Evolutionary conservation across 2,888 invertebrate species (phyloP).

Genomic region (Eumacrocentrus americanus): DNA sequence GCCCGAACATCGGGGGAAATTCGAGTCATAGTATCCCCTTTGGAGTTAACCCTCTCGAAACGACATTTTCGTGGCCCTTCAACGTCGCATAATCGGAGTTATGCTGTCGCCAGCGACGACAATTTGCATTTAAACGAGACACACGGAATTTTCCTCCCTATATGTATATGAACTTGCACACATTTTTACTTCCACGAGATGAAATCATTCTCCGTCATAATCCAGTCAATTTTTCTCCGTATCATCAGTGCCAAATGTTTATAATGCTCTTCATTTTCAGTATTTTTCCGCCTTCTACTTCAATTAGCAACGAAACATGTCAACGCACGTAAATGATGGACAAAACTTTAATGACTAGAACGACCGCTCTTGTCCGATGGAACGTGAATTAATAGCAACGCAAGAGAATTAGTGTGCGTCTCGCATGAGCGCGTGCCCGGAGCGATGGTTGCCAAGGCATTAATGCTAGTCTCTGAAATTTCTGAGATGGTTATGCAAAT

Average conservation of each 20-base stretch:
- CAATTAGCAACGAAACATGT: background rate
- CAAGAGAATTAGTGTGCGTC: constrained; percentile 33
- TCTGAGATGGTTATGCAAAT: constrained; percentile 53
- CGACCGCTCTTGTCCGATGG: constrained; percentile 10
- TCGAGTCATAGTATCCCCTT: constrained; percentile 18
- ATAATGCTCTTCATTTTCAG: too few species aligned
- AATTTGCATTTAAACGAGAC: constrained; percentile 54
- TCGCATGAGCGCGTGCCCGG: constrained; percentile 5
- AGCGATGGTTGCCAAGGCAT: constrained; percentile 29
- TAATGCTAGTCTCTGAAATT: constrained; percentile 45
- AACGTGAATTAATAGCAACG: constrained; percentile 34
- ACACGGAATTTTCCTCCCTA: background rate
- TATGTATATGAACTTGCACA: too few species aligned
- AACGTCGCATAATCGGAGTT: constrained; percentile 47
- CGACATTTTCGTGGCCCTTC: constrained; percentile 25
- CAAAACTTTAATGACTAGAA: constrained; percentile 6
- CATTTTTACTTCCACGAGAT: too few species aligned
- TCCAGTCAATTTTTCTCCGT: too few species aligned
- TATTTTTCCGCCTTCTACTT: too few species aligned
- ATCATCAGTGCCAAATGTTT: too few species aligned
- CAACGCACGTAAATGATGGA: background rate
- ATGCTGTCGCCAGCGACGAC: constrained; percentile 47
- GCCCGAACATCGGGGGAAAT: constrained; percentile 21
- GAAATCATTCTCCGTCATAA: too few species aligned
- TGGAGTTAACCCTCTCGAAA: constrained; percentile 4